Percentiles rank a stretch among this genome's conserved stretches.
Evolutionary conservation across 1,140 invertebrate species (phyloP).

Genomic region (Drosophila pandora): DNA sequence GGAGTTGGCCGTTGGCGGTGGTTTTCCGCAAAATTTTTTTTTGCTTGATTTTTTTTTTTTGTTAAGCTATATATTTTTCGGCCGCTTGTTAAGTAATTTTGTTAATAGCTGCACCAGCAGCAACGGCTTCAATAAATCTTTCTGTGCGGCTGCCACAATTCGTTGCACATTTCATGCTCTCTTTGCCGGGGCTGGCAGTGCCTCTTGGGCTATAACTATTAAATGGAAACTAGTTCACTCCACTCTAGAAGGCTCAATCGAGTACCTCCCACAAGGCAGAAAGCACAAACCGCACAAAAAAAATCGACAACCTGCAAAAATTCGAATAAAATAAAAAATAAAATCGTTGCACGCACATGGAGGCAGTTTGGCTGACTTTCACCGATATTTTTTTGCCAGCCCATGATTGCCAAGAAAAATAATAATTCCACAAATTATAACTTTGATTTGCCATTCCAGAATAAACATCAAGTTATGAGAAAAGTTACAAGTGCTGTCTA

Average conservation of each 20-base stretch:
- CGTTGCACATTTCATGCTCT: slow-evolving; percentile 81
- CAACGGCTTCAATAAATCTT: slow-evolving; percentile 74
- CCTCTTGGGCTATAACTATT: slow-evolving; percentile 61
- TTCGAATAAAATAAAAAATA: slow-evolving; percentile 45
- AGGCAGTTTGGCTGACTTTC: slow-evolving; percentile 54
- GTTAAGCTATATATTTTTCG: slow-evolving; percentile 33
- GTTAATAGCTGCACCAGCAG: slow-evolving; percentile 70
- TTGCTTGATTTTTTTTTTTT: slow-evolving; percentile 4
- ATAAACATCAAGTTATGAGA: slow-evolving; percentile 11
- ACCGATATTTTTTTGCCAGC: slow-evolving; percentile 58
- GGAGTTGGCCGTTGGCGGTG: slow-evolving; percentile 23
- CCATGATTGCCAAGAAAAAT: slow-evolving; percentile 52
- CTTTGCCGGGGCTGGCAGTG: slow-evolving; percentile 50
- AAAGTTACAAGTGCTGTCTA: slow-evolving; percentile 11
- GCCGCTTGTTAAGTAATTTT: slow-evolving; percentile 80
- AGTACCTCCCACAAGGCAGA: slow-evolving; percentile 50
- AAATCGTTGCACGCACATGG: slow-evolving; percentile 71
- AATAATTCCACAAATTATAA: slow-evolving; percentile 41
- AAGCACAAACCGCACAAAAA: slow-evolving; percentile 10
- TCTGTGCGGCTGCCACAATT: slow-evolving; percentile 74
- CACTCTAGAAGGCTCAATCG: slow-evolving; percentile 72
- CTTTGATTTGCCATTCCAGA: slow-evolving; percentile 26
- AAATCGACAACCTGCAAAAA: slow-evolving; percentile 9
- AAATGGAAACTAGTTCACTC: slow-evolving; percentile 78
- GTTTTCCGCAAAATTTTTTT: slow-evolving; percentile 12